Evolutionary conservation across 2,888 invertebrate species (phyloP).

Genomic region (Orthosia incerta): DNA sequence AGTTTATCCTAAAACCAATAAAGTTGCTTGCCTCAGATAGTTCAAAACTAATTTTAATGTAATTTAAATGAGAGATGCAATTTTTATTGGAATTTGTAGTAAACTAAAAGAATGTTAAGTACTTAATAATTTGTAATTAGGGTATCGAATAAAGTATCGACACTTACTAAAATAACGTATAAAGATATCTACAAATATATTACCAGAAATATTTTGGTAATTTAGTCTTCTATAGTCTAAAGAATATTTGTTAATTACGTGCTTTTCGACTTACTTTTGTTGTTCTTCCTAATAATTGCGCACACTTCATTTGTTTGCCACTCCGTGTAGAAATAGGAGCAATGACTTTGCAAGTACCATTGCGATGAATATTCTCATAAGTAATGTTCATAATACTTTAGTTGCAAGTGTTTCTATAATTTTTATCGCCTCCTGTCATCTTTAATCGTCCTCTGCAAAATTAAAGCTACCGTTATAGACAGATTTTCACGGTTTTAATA

Average conservation of each 20-base stretch:
- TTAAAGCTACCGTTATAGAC: conserved; percentile 37
- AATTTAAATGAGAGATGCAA: neutral
- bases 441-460: conserved; percentile 20
- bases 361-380: conserved; percentile 22
- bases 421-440: conserved; percentile 11
- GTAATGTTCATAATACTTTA: conserved; percentile 29
- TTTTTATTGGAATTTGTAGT: neutral
- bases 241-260: neutral
- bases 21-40: neutral
- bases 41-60: neutral
- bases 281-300: neutral
- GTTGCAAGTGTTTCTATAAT: conserved; percentile 30
- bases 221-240: conserved; percentile 3
- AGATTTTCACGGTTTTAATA: conserved; percentile 46
- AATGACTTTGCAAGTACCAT: conserved; percentile 5
- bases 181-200: neutral
- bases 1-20: neutral
- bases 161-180: neutral
- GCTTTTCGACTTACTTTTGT: neutral
- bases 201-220: neutral
- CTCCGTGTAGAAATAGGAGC: conserved; percentile 32
- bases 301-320: conserved; percentile 51
- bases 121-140: conserved; percentile 3
- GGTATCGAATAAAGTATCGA: conserved; percentile 18
- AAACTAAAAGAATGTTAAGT: neutral